Evolutionary conservation across 2,888 invertebrate species (phyloP).

Genomic region (Napeogenes inachia): DNA sequence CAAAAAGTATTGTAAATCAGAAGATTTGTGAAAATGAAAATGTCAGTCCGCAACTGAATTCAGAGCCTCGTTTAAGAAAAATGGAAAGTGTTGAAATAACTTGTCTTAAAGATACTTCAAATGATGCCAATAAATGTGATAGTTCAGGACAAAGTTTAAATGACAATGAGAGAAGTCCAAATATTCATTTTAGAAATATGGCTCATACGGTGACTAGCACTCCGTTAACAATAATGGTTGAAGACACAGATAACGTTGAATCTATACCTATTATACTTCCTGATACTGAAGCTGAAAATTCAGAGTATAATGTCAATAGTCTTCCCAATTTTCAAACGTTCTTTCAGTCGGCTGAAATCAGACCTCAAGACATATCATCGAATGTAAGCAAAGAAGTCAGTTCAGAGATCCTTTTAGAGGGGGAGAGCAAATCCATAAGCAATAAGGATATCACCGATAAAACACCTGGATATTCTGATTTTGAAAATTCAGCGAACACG

Average conservation of each 20-base stretch:
- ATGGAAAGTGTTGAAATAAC: slow-evolving; percentile 66
- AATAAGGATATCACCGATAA: slow-evolving; percentile 42
- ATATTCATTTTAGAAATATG: slow-evolving; percentile 51
- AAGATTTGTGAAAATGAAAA: slow-evolving; percentile 20
- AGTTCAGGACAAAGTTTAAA: slow-evolving; percentile 30
- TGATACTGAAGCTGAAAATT: slow-evolving; percentile 32
- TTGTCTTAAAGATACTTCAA: slow-evolving; percentile 51
- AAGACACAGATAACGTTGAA: slow-evolving; percentile 37
- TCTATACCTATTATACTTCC: slow-evolving; percentile 47
- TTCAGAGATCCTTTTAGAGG: slow-evolving; percentile 46
- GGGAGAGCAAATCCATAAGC: slow-evolving; percentile 41
- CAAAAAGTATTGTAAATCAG: slow-evolving; percentile 37
- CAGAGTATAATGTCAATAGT: slow-evolving; percentile 32
- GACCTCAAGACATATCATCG: slow-evolving; percentile 54
- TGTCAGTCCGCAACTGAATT: slow-evolving; percentile 43
- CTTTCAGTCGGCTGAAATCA: slow-evolving; percentile 52
- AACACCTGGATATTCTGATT: slow-evolving; percentile 55
- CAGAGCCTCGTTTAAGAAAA: slow-evolving; percentile 49
- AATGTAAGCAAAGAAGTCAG: slow-evolving; percentile 36
- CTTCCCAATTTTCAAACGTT: slow-evolving; percentile 55
- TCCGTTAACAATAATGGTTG: slow-evolving; percentile 42
- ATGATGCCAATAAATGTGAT: slow-evolving; percentile 39
- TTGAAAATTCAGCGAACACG: slow-evolving; percentile 50
- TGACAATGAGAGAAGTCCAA: slow-evolving; percentile 43
- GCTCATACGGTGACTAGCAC: slow-evolving; percentile 61